Evolutionary conservation across 2,888 invertebrate genomes (phyloP), one percentile per base, ranked within the genome.

Genomic region (Drosophila stalkeri): DNA sequence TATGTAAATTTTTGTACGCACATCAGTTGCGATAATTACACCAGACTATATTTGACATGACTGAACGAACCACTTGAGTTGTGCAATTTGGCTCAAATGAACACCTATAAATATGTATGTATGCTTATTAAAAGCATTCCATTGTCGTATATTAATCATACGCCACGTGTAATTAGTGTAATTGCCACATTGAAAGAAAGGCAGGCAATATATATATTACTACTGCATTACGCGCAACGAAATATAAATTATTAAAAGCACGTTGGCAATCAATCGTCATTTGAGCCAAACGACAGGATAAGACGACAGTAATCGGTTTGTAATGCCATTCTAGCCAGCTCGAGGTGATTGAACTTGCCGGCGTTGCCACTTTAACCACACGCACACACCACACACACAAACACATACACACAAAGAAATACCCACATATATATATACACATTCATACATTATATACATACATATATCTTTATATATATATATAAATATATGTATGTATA

Each of bases 271-370:
- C 68, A 72, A 66, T 79, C 63, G 79, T 41, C 49, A 41, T 57
- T 37, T 60, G 55, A 62, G 46, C 23, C 64, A 61, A 56, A 51
- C 68, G 65, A 65, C 78, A 79, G 70, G 86, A 81, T 83, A 83
- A 86, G 71, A 77, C 75, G 70, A 46, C 66, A 72, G 71, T 79
- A 78, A 85, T 72, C 79, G 85, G 76, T 72, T 72, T 77, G 82
- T 80, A 84, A 86, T 74, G 85, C 72, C 77, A 77, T 44, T 51
- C 43, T 44, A 37, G 54, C 11, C 39, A 54, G 37, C 54, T 54
- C 39, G 60, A 82, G 84, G 87, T 85, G 81, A 87, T 81, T 85
- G 84, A 87, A 85, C 84, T 68, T 75, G 55, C 67, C 75, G 67
- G 57, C 72, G 67, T 56, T 67, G 71, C 79, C 65, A 66, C 63